A percentile compares a stretch with the other conserved stretches of the same genome.
Evolutionary conservation across 92 coral and sea anemone species (phyloP).

Genomic region (Isaurus tuberculatus): DNA sequence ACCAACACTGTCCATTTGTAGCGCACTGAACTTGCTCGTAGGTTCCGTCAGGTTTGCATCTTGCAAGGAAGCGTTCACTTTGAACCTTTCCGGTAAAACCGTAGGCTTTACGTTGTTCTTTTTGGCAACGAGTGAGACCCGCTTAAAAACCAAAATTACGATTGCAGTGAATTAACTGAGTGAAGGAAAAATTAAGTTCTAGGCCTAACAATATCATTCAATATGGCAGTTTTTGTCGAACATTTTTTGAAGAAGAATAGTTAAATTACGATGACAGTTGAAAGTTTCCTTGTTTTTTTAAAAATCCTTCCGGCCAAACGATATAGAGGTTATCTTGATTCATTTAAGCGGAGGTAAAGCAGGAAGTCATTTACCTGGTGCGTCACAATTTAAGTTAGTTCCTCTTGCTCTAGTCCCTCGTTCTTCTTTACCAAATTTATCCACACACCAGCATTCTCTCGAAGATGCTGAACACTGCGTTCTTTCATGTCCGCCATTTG

Average conservation of each 20-base stretch:
- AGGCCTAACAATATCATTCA: neutral
- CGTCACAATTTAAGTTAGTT: slow-evolving; percentile 71
- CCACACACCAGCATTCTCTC: slow-evolving; percentile 95
- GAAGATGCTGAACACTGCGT: slow-evolving; percentile 76
- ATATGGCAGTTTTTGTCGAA: too few species aligned
- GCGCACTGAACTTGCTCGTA: slow-evolving; percentile 85
- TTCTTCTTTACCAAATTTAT: slow-evolving; percentile 81
- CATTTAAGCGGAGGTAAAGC: neutral
- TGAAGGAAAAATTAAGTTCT: neutral
- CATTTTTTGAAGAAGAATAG: slow-evolving; percentile 3
- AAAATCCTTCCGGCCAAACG: too few species aligned
- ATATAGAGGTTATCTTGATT: neutral
- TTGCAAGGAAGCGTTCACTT: slow-evolving; percentile 69
- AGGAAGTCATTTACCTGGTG: slow-evolving; percentile 63
- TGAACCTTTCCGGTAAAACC: slow-evolving; percentile 69
- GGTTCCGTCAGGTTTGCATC: slow-evolving; percentile 79
- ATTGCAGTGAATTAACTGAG: too few species aligned
- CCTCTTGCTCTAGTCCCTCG: slow-evolving; percentile 83
- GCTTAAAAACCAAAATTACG: slow-evolving; percentile 43
- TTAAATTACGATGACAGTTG: too few species aligned
- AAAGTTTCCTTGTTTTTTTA: neutral
- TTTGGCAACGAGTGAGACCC: slow-evolving; percentile 76
- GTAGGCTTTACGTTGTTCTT: slow-evolving; percentile 74
- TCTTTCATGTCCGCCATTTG: slow-evolving; percentile 74
- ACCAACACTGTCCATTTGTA: slow-evolving; percentile 75